Base-by-base conservation (phyloP, 2,113 vertebrate species). In the Hiodon tergisus region DNA sequence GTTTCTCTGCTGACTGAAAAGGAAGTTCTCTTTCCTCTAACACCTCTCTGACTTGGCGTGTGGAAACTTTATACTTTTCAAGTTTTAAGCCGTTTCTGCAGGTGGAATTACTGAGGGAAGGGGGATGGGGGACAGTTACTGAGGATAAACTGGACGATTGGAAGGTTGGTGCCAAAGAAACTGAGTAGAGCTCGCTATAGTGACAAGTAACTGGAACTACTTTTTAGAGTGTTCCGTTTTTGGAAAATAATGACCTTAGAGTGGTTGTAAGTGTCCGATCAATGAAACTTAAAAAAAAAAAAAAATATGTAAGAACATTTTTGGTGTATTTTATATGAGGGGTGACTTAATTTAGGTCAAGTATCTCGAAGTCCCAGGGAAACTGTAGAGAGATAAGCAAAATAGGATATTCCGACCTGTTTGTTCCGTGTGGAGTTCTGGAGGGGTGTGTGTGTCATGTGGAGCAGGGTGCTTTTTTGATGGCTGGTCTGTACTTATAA, bases 401-500 rank as follows among this genome's bases (percentile, higher is more conserved):
- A 52, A 75, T 67, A 51, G 72, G 58, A 16, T 53, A 55, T 8
- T 63, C n/a, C 47, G 78, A 78, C 78, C 76, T 81, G 65, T 62
- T 58, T 72, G 46, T 74, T 63, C 72, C 76, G 76, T n/a, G 75
- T 71, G 79, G 75, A 83, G 80, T 16, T 53, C 16, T 67, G 73
- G 67, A 60, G 66, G 75, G 65, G 52, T 78, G 72, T 62, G 79
- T 82, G 73, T 80, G 72, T 77, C 69, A 69, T 77, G 16, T 58
- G 65, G 67, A 79, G 83, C 84, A 82, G 77, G 76, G 83, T 82
- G 79, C 83, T 78, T 31, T 86, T 81, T 82, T 87, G 85, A 87
- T 88, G 87, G 83, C 83, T 87, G 82, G 78, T 88, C 90, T 89
- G 87, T 87, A 90, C 89, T 92, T 84, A 89, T 87, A 91, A 90